These are phyloP conservation scores for Phrynosoma platyrhinos DNA, from an alignment of 2,113 vertebrate genomes.

Conservation along the genomic window DNA sequence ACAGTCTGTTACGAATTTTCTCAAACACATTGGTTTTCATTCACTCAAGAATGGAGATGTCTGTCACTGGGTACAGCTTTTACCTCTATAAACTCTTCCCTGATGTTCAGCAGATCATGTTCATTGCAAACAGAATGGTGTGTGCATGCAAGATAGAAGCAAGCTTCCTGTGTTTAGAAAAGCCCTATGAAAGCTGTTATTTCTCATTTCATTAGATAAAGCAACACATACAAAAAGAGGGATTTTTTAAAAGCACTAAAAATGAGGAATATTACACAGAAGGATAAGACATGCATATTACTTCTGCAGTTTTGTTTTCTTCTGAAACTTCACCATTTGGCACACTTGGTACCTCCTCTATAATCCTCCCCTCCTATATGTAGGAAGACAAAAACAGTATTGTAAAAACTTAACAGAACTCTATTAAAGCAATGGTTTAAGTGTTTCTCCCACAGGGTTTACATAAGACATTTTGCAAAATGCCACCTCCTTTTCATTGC, in stretches of 20 bases:
- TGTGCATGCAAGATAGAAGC: not conserved
- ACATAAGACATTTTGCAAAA: not conserved
- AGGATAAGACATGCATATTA: constrained; percentile 30
- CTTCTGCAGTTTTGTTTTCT: constrained; percentile 46
- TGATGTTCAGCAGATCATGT: not conserved
- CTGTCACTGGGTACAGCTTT: not conserved
- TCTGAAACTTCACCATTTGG: constrained; percentile 58
- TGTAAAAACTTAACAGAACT: constrained; percentile 25
- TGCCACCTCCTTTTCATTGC: too few relatives aligned
- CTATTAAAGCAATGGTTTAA: not conserved
- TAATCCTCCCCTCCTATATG: constrained; percentile 52
- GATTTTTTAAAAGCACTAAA: not conserved
- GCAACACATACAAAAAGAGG: not conserved
- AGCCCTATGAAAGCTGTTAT: not conserved
- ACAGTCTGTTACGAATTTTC: not conserved
- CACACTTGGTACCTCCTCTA: constrained; percentile 39
- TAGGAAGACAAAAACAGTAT: constrained; percentile 35
- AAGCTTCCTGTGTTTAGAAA: not conserved
- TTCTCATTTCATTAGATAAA: not conserved
- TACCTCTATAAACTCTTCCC: not conserved
- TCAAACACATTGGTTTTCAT: not conserved
- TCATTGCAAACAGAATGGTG: not conserved
- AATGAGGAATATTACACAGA: not conserved
- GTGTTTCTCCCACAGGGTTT: not conserved
- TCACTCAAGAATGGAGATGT: not conserved